Evolutionary conservation across 2,888 invertebrate genomes (phyloP).

Genomic region (Polymixis flavicincta): DNA sequence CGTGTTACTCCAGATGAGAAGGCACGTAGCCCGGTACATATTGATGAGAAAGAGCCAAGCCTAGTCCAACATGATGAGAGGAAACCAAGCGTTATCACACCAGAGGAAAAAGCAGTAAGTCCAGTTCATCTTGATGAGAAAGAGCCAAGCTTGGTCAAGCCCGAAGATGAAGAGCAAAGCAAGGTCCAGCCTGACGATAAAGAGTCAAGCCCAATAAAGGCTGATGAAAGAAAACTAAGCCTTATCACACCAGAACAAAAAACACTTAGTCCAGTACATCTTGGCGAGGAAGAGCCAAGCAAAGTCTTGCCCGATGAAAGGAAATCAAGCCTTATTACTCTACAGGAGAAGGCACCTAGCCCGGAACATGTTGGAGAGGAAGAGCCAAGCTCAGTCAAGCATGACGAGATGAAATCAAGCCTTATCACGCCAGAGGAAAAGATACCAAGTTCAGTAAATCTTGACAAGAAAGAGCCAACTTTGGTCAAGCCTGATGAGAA

Average conservation of each 20-base stretch:
- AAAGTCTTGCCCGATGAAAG: background rate
- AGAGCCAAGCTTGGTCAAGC: background rate
- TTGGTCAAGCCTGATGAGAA: constrained; percentile 8
- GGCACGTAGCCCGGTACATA: constrained; percentile 14
- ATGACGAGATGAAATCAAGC: background rate
- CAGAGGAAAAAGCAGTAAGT: background rate
- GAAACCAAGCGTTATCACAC: background rate
- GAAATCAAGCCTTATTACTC: rapidly evolving
- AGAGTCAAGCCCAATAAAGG: background rate
- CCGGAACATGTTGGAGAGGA: background rate
- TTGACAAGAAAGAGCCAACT: background rate
- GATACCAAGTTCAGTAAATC: background rate
- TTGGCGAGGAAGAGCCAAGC: background rate
- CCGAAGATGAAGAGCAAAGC: background rate
- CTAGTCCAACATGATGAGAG: background rate
- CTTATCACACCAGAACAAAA: background rate
- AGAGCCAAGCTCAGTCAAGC: background rate
- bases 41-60: constrained; percentile 8
- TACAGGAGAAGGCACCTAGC: background rate
- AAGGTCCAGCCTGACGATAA: background rate
- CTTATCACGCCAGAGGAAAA: background rate
- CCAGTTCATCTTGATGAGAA: background rate
- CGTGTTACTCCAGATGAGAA: background rate
- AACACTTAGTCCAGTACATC: rapidly evolving
- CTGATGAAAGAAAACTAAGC: background rate